phyloP scores from a whole-genome alignment of 30 jellyfish, hydroid and myxozoan species.

The Rhopilema esculentum region DNA sequence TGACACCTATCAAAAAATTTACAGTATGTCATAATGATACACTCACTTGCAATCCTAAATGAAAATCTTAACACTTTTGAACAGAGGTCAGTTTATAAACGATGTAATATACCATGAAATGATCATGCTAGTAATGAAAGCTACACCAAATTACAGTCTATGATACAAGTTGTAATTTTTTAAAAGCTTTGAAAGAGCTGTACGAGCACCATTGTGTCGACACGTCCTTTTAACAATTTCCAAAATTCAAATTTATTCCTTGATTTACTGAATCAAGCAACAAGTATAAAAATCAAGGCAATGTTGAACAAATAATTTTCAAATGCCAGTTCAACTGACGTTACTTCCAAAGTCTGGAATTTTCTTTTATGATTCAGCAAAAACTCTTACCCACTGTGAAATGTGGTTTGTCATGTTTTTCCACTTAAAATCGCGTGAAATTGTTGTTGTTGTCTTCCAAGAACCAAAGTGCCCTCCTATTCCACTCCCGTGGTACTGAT shows the following conservation, averaged over 20 bases:
- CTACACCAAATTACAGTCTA: neutral
- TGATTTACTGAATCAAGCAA: neutral
- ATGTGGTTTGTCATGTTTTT: neutral
- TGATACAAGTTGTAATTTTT: neutral
- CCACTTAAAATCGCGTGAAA: neutral
- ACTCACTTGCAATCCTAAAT: neutral
- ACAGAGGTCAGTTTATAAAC: neutral
- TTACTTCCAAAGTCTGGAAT: neutral
- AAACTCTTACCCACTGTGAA: neutral
- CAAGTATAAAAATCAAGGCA: neutral
- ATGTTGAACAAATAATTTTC: neutral
- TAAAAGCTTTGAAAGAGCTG: neutral
- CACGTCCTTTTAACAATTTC: neutral
- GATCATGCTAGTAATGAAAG: neutral
- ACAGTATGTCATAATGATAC: neutral
- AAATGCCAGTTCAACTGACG: neutral
- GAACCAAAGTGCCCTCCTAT: neutral
- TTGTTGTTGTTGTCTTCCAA: neutral
- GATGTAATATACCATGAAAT: neutral
- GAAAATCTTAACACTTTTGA: neutral
- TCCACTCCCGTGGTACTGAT: neutral
- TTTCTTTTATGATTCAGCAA: neutral
- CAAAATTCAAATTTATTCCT: neutral
- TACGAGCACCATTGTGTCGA: neutral
- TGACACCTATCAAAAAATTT: constrained; percentile 14